Evolutionary conservation across 2,113 vertebrate species (phyloP).

Genomic region (Pseudopodoces humilis): DNA sequence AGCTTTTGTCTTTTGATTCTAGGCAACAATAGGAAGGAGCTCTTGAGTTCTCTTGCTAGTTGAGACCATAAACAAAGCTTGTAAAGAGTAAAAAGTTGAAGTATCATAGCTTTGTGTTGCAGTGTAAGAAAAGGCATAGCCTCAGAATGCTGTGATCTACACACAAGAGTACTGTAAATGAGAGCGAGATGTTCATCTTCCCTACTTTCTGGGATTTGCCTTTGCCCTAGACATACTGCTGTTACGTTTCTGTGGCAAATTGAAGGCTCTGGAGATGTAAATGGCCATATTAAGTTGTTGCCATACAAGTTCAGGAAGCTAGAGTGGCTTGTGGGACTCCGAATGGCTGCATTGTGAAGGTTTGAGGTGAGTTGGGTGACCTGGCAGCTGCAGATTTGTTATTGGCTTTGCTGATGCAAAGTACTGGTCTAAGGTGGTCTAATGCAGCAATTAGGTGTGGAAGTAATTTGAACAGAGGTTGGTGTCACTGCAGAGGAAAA

Average conservation of each 20-base stretch:
- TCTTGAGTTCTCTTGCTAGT: not conserved
- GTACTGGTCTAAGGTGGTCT: not conserved
- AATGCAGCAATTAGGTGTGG: not conserved
- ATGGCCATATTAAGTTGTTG: not conserved
- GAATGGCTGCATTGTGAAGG: not conserved
- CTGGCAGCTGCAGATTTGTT: not conserved
- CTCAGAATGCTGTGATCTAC: not conserved
- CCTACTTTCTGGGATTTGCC: not conserved
- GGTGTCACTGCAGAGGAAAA: not conserved
- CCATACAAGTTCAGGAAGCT: not conserved
- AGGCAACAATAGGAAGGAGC: not conserved
- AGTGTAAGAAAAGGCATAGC: not conserved
- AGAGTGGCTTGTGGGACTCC: not conserved
- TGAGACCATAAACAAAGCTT: not conserved
- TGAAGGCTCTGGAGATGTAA: not conserved
- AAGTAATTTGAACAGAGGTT: not conserved
- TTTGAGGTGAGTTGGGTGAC: not conserved
- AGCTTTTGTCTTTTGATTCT: not conserved
- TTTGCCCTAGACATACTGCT: not conserved
- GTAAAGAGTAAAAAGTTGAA: not conserved
- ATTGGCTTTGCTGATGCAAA: not conserved
- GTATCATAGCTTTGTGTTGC: not conserved
- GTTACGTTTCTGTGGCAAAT: not conserved
- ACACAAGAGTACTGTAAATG: not conserved
- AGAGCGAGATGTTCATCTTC: not conserved